Base-by-base conservation (phyloP, 2,797 vertebrate species). In the Neosilurus mollespiculum region DNA sequence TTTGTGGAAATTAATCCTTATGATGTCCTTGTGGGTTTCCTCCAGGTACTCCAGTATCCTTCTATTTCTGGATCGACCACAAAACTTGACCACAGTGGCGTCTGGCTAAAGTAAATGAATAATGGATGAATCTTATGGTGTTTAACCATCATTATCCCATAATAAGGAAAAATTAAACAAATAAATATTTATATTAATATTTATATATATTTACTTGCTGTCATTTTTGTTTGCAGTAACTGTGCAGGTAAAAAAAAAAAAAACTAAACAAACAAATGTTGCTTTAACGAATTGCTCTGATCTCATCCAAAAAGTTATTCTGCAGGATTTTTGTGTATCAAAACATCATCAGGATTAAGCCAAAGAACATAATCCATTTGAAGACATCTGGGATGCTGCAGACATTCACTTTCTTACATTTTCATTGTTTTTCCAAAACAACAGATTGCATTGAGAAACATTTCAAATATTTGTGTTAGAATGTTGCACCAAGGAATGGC, bases 391-490 rank as follows among this genome's bases (percentile, higher is more conserved):
- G 20, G 11, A 22, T 59, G 54, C 37, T 34, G 34, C 2, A 53
- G 49, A 30, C 30, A 77, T 37, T 77, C 30, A 43, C 20, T 43
- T 77, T 37, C 16, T 59, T 11, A 34, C 18, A 20, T 34, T 58
- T 56, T 30, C 15, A 56, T 56, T 34, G 9, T 59, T 76, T 43
- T 59, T 34, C 34, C 16, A 14, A 34, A 75, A 34, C 15, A 75
- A 30, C 71, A 75, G 53, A 75, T 26, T 75, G 54, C 73, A 37
- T 76, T 59, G 37, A 59, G 54, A 76, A 16, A 59, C 10, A 37
- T n/a, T 58, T 59, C 16, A 59, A 22, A 73, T 73, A 56, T 73
- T 6, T 73, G 51, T 76, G 56, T 37, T 51, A 43, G 37, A 78
- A 78, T 64, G 24, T 26, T 37, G 51, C 61, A 26, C n/a, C 9